Conservation (phyloP, 1,140 invertebrate species). For the Dolichoris vasculosae region DNA sequence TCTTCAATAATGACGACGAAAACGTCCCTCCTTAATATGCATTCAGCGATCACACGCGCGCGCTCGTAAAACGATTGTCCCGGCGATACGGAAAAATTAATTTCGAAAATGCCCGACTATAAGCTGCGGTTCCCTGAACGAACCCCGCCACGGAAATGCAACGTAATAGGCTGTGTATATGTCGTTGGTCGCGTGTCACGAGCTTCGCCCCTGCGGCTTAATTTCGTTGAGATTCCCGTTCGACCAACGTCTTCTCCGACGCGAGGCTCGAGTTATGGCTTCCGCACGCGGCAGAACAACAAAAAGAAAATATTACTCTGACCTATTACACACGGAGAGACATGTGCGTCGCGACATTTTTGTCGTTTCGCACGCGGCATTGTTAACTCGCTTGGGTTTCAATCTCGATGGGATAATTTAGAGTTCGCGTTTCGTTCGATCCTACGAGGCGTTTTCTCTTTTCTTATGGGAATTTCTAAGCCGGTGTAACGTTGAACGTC, state of each 20-base stretch:
- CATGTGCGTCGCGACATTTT: neutral
- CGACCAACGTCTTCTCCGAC: neutral
- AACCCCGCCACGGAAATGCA: neutral
- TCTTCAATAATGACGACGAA: conserved; percentile 5
- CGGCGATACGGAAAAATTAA: conserved; percentile 64
- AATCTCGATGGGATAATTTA: neutral
- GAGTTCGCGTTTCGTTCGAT: neutral
- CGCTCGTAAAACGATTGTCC: conserved; percentile 3
- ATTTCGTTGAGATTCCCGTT: conserved; percentile 58
- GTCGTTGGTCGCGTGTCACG: conserved; percentile 69
- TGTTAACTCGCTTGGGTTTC: too few species aligned
- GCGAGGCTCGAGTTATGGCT: conserved; percentile 12
- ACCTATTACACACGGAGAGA: neutral
- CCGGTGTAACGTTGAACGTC: too few species aligned
- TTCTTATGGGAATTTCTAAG: too few species aligned
- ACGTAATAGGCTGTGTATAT: conserved; percentile 59
- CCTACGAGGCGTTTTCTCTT: too few species aligned
- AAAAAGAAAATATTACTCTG: conserved; percentile 11
- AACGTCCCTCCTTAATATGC: conserved; percentile 21
- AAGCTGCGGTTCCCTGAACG: neutral
- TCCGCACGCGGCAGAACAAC: conserved; percentile 26
- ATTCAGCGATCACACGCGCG: neutral
- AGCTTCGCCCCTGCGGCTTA: conserved; percentile 60
- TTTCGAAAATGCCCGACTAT: conserved; percentile 63
- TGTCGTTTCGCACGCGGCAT: neutral